phyloP scores from a whole-genome alignment of 2,888 invertebrate genomes.

The Drosophila cognata region DNA sequence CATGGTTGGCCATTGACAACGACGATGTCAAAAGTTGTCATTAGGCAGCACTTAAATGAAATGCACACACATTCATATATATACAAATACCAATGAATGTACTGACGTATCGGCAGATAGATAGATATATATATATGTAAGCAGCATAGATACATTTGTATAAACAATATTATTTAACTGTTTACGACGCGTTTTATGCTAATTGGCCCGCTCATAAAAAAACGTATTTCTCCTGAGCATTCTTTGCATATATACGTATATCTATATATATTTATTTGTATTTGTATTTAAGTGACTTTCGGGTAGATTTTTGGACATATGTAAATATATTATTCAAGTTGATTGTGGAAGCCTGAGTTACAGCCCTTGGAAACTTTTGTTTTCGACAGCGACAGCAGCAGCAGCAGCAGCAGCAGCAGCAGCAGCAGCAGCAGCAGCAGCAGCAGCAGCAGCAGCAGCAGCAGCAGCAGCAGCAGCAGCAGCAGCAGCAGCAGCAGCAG shows the following conservation, averaged over 20 bases:
- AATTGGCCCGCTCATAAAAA: constrained; percentile 68
- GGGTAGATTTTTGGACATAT: constrained; percentile 51
- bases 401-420: constrained; percentile 16
- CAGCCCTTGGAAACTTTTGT: constrained; percentile 55
- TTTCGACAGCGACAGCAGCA: constrained; percentile 35
- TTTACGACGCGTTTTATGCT: constrained; percentile 76
- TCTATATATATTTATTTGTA: not conserved
- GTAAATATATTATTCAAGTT: constrained; percentile 37
- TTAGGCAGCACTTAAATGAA: constrained; percentile 75
- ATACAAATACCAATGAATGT: constrained; percentile 1
- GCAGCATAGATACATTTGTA: constrained; percentile 51
- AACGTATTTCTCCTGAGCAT: constrained; percentile 40
- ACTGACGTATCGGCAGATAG: constrained; percentile 3
- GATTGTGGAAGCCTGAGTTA: constrained; percentile 7
- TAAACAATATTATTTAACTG: constrained; percentile 80
- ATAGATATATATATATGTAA: constrained; percentile 16
- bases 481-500: not conserved
- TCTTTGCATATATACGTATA: constrained; percentile 29
- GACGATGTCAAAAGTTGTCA: constrained; percentile 61
- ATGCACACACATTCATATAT: constrained; percentile 36
- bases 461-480: too few species aligned
- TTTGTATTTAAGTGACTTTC: constrained; percentile 41
- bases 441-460: constrained; percentile 34
- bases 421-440: constrained; percentile 22
- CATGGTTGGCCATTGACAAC: constrained; percentile 46